A percentile compares a stretch with the other conserved stretches of the same genome.
These are phyloP conservation scores for Caenorhabditis sp. DNA, from an alignment of 2,888 invertebrate genomes.

Conservation along the genomic window DNA sequence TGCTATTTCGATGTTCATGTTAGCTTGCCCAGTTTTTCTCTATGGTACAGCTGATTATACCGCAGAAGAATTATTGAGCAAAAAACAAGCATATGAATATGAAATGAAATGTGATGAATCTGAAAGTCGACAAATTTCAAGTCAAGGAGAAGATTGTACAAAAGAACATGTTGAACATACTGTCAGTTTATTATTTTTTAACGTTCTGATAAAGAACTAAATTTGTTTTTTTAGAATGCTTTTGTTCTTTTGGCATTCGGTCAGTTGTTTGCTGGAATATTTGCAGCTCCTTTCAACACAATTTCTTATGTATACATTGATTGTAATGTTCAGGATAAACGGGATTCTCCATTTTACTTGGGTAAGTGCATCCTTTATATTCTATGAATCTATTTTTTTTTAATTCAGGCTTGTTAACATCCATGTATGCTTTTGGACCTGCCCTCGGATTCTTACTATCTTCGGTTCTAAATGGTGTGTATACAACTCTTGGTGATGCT, in stretches of 20 bases:
- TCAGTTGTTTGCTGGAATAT: conserved; percentile 58
- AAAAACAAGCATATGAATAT: conserved; percentile 38
- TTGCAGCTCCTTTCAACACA: conserved; percentile 64
- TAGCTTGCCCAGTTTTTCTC: conserved; percentile 55
- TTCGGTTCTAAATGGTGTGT: conserved; percentile 54
- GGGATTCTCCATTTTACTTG: conserved; percentile 57
- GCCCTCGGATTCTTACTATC: conserved; percentile 62
- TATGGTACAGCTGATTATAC: conserved; percentile 54
- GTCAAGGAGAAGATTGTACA: conserved; percentile 42
- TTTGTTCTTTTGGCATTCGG: conserved; percentile 52
- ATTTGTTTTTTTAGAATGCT: conserved; percentile 38
- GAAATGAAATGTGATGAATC: conserved; percentile 43
- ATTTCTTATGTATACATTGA: conserved; percentile 63
- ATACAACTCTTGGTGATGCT: conserved; percentile 55
- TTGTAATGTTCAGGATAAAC: conserved; percentile 53
- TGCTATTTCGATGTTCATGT: conserved; percentile 57
- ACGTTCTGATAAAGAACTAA: neutral
- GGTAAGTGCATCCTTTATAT: no score
- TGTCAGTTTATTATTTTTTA: conserved; percentile 8
- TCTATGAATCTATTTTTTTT: neutral
- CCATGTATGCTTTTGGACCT: conserved; percentile 66
- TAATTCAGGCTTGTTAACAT: conserved; percentile 60
- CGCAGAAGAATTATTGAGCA: conserved; percentile 30
- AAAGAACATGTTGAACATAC: conserved; percentile 45
- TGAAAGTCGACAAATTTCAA: conserved; percentile 23